Conservation (phyloP, 2,888 invertebrate genomes). For the Drosophila putrida region DNA sequence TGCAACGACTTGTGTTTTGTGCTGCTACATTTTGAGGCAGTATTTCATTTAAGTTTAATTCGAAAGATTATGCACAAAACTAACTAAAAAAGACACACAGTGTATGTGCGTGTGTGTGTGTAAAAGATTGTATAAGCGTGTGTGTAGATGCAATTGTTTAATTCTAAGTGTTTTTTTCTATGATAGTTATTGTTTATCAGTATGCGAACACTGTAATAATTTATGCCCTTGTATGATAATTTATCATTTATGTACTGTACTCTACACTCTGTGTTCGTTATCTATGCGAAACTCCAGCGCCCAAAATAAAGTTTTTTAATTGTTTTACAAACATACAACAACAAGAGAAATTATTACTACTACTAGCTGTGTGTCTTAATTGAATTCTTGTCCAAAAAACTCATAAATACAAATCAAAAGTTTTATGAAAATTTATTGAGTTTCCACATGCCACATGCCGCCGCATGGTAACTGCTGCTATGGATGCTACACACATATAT, state of each 20-base stretch:
- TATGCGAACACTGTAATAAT: slow-evolving; percentile 55
- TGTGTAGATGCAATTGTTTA: slow-evolving; percentile 47
- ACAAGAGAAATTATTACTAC: slow-evolving; percentile 15
- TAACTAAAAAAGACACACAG: slow-evolving; percentile 36
- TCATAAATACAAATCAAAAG: slow-evolving; percentile 80
- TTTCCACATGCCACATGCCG: slow-evolving; percentile 42
- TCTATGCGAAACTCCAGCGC: slow-evolving; percentile 47
- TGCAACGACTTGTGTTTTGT: slow-evolving; percentile 58
- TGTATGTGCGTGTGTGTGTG: slow-evolving; percentile 20
- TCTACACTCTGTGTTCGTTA: slow-evolving; percentile 28
- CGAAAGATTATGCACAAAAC: slow-evolving; percentile 40
- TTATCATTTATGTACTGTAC: slow-evolving; percentile 60
- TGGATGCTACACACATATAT: slow-evolving; percentile 11
- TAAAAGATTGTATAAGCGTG: slow-evolving; percentile 5
- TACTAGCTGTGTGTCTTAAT: slow-evolving; percentile 51
- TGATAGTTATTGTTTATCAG: slow-evolving; percentile 47
- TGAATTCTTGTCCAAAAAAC: slow-evolving; percentile 69
- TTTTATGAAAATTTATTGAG: slow-evolving; percentile 80
- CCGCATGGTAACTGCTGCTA: slow-evolving; percentile 13
- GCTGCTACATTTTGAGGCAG: slow-evolving; percentile 46
- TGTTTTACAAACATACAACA: slow-evolving; percentile 71
- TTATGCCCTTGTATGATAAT: slow-evolving; percentile 76
- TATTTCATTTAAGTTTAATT: slow-evolving; percentile 41
- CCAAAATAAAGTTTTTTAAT: slow-evolving; percentile 78
- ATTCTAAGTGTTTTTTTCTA: slow-evolving; percentile 62